phyloP scores from a whole-genome alignment of 2,797 vertebrate species.

The Cossypha dichroa region DNA sequence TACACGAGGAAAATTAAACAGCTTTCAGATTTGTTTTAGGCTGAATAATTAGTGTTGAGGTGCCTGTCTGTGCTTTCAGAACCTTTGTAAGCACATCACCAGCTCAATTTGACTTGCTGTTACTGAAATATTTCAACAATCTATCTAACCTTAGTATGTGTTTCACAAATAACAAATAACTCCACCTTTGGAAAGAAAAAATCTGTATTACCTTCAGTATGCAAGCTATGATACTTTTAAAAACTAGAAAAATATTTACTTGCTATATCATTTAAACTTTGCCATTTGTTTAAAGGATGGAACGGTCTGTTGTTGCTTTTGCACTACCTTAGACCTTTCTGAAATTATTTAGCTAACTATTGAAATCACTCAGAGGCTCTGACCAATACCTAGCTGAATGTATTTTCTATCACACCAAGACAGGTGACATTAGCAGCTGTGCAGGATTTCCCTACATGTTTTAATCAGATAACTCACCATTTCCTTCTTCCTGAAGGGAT shows the following conservation, averaged over 20 bases:
- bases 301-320: not conserved
- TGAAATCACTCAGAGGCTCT: constrained; percentile 9
- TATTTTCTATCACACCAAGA: constrained; percentile 33
- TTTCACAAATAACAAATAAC: not conserved
- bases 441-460: constrained; percentile 1
- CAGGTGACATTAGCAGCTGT: not conserved
- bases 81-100: not conserved
- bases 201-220: not conserved
- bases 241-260: constrained; percentile 36
- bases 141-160: constrained; percentile 6
- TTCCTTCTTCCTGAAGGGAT: constrained; percentile 16
- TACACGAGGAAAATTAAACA: not conserved
- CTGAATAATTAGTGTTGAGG: not conserved
- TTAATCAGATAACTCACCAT: not conserved
- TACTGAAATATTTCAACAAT: not conserved
- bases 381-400: not conserved
- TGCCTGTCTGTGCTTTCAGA: not conserved
- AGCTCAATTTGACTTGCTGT: not conserved
- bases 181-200: not conserved
- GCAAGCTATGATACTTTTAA: not conserved
- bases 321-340: not conserved
- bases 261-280: constrained; percentile 43
- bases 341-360: constrained; percentile 4
- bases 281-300: not conserved
- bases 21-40: not conserved